Evolutionary conservation across 2,888 invertebrate genomes (phyloP).

Genomic region (Mylabris sibirica): DNA sequence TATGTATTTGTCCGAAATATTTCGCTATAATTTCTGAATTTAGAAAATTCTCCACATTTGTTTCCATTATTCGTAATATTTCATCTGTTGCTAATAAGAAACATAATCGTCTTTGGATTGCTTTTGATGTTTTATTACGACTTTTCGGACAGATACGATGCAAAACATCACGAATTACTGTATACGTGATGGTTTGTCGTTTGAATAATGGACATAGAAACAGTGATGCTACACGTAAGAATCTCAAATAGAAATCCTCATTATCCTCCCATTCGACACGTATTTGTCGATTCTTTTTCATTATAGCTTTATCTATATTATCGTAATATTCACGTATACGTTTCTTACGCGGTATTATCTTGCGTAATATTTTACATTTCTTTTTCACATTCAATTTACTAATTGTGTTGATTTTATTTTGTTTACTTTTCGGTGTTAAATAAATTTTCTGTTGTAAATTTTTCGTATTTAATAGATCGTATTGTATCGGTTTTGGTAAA

Average conservation of each 20-base stretch:
- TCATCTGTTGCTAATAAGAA: slow-evolving; percentile 58
- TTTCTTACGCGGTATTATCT: slow-evolving; percentile 30
- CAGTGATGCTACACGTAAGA: slow-evolving; percentile 71
- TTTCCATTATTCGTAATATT: slow-evolving; percentile 24
- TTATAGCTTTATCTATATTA: slow-evolving; percentile 69
- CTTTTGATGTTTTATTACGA: slow-evolving; percentile 72
- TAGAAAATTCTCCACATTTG: slow-evolving; percentile 35
- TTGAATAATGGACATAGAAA: slow-evolving; percentile 63
- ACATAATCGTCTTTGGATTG: slow-evolving; percentile 72
- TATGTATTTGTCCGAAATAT: slow-evolving; percentile 36
- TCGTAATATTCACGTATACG: slow-evolving; percentile 61
- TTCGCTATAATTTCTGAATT: slow-evolving; percentile 39
- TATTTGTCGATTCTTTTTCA: slow-evolving; percentile 62
- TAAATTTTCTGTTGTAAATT: slow-evolving; percentile 31
- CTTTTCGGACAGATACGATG: slow-evolving; percentile 63
- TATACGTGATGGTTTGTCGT: slow-evolving; percentile 60
- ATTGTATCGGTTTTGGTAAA: slow-evolving; percentile 27
- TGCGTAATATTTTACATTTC: slow-evolving; percentile 30
- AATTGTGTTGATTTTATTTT: neutral
- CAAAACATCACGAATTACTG: slow-evolving; percentile 66
- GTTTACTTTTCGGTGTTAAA: slow-evolving; percentile 14
- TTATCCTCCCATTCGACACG: slow-evolving; percentile 70
- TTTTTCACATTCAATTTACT: slow-evolving; percentile 23
- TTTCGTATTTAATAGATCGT: slow-evolving; percentile 21
- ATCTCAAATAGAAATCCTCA: slow-evolving; percentile 74